These are phyloP conservation scores for Drosophila meridiana DNA, from an alignment of 2,888 invertebrate species.

Conservation along the genomic window DNA sequence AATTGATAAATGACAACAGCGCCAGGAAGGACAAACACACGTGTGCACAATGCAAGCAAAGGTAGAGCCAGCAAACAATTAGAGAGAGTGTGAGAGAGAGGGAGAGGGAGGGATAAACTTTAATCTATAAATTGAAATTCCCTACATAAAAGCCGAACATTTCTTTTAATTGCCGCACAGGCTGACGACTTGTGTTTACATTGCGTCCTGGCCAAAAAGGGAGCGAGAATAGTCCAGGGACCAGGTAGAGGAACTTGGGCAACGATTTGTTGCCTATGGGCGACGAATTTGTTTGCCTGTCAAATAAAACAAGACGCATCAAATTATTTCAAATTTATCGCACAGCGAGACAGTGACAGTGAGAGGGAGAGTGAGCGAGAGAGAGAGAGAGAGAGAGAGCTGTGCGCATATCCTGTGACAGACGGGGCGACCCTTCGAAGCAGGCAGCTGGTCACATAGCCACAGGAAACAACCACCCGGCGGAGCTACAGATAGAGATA, in stretches of 20 bases:
- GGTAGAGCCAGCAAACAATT: neutral
- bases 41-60: slow-evolving; percentile 12
- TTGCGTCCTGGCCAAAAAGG: slow-evolving; percentile 19
- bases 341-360: slow-evolving; percentile 15
- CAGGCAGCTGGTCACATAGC: slow-evolving; percentile 36
- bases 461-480: slow-evolving; percentile 51
- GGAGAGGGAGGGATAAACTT: slow-evolving; percentile 34
- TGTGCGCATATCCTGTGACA: slow-evolving; percentile 41
- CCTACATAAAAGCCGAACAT: slow-evolving; percentile 57
- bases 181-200: slow-evolving; percentile 68
- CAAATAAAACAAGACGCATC: slow-evolving; percentile 80
- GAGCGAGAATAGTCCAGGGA: neutral
- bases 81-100: neutral
- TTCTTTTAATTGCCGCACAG: slow-evolving; percentile 70
- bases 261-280: slow-evolving; percentile 60
- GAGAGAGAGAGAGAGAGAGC: slow-evolving; percentile 13
- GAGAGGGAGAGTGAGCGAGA: neutral
- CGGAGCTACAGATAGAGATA: neutral
- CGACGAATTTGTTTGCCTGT: slow-evolving; percentile 75
- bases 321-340: slow-evolving; percentile 79
- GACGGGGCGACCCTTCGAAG: slow-evolving; percentile 29
- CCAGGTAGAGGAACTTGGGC: neutral
- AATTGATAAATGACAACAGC: slow-evolving; percentile 35
- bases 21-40: slow-evolving; percentile 15
- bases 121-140: slow-evolving; percentile 78